Evolutionary conservation across 2,797 vertebrate genomes (phyloP).

Genomic region (Novumbra hubbsi): DNA sequence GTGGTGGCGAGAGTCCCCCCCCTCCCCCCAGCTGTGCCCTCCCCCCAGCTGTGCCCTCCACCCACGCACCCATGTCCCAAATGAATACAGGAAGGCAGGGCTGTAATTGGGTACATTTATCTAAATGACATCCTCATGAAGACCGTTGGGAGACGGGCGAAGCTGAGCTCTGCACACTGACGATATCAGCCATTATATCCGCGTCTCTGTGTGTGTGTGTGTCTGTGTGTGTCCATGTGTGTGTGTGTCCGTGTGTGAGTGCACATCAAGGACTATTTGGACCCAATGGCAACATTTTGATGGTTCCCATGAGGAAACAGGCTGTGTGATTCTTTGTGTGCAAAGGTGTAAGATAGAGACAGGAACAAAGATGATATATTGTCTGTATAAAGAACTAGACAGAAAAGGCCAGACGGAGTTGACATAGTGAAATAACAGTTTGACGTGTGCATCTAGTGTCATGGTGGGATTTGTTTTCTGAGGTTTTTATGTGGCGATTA

Average conservation of each 20-base stretch:
- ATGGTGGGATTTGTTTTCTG: too few species aligned
- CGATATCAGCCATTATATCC: conserved; percentile 28
- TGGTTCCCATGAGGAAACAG: too few species aligned
- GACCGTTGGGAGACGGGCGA: conserved; percentile 38
- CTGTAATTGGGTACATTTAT: conserved; percentile 65
- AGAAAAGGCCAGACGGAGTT: too few species aligned
- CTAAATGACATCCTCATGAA: conserved; percentile 64
- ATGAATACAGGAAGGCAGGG: conserved; percentile 55
- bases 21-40: not conserved
- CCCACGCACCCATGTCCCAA: conserved; percentile 45
- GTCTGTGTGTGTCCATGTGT: not conserved
- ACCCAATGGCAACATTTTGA: too few species aligned
- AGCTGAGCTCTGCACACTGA: conserved; percentile 23
- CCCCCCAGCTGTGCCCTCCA: not conserved
- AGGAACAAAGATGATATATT: too few species aligned
- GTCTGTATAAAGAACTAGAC: too few species aligned
- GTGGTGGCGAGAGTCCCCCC: not conserved
- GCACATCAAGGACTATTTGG: not conserved
- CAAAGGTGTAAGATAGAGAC: not conserved
- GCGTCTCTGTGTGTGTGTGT: conserved; percentile 1
- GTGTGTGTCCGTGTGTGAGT: not conserved
- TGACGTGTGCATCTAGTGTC: too few species aligned
- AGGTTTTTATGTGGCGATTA: too few species aligned
- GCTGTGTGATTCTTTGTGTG: not conserved
- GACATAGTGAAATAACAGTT: too few species aligned